Evolutionary conservation across 2,797 vertebrate species (phyloP), one percentile per base, ranked within the genome.

Genomic region (Sebastes nivosus): DNA sequence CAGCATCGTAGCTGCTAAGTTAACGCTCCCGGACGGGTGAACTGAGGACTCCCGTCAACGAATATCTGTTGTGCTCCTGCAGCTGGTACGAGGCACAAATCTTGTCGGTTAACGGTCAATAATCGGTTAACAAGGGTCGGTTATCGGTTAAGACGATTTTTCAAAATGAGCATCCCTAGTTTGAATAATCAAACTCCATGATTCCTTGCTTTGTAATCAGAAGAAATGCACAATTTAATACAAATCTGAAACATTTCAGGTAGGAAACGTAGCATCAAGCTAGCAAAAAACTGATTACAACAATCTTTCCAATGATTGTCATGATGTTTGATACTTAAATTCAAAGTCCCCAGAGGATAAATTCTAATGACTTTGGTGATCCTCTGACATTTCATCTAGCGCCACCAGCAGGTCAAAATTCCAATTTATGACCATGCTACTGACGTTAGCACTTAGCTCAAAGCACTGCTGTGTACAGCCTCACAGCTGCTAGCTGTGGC

Each of bases 81-180:
- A 42, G 38, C 38, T 42, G 38, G 13, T 42, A 16, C 13, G 38
- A 42, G 14, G 13, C 38, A 42, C 38, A 42, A 42, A 0, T 42
- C 13, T 42, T 42, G 38, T 42, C 1, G 14, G 38, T 42, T 42
- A 42, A 42, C 14, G 38, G 5, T 42, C 0, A 42, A 1, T 42
- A 42, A 6, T 42, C 38, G 0, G 38, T 42, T 42, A 16, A 42
- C 14, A 1, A 42, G 0, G 38, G 38, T 42, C 6, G 14, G 38
- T 42, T 42, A 3, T 42, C 38, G 38, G 38, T 42, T 42, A 42
- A 42, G 38, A 42, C 0, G 0, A 42, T 42, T 16, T 42, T 0
- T 42, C 38, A 16, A 42, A 42, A 1, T 42, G 38, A 42, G 38
- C 38, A 42, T 42, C 38, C 38, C 38, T 42, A 16, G 2, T 42